Conservation (phyloP, 1,140 invertebrate species). For the Grapholita molesta region DNA sequence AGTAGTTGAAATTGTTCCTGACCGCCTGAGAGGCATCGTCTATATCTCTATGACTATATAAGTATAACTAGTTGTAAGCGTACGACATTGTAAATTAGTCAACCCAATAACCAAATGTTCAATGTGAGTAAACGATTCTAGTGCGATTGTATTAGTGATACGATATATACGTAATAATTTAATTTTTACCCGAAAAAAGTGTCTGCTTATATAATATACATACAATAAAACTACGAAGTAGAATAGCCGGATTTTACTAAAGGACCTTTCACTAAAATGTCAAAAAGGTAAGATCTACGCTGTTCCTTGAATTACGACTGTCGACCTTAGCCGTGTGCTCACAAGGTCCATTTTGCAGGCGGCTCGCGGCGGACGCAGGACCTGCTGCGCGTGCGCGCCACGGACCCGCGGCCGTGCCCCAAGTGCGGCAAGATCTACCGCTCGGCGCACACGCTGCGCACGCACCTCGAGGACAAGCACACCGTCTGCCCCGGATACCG, state of each 20-base stretch:
- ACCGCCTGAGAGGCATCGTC: slow-evolving; percentile 70
- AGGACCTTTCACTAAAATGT: slow-evolving; percentile 9
- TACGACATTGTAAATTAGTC: slow-evolving; percentile 68
- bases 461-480: slow-evolving; percentile 95
- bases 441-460: slow-evolving; percentile 92
- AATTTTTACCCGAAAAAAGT: slow-evolving; percentile 75
- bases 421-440: slow-evolving; percentile 96
- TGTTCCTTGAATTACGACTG: neutral
- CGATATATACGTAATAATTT: slow-evolving; percentile 77
- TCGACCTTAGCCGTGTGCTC: neutral
- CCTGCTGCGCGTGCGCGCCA: slow-evolving; percentile 91
- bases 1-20: slow-evolving; percentile 77
- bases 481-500: slow-evolving; percentile 93
- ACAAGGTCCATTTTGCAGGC: slow-evolving; percentile 58
- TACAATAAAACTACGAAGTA: slow-evolving; percentile 76
- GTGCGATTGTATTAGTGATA: slow-evolving; percentile 77
- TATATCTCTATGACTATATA: slow-evolving; percentile 59
- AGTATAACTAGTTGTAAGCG: slow-evolving; percentile 65
- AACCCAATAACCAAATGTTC: slow-evolving; percentile 75
- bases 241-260: slow-evolving; percentile 42
- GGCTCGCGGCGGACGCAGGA: slow-evolving; percentile 87
- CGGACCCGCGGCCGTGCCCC: slow-evolving; percentile 93
- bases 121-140: slow-evolving; percentile 76
- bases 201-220: slow-evolving; percentile 70
- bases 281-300: slow-evolving; percentile 24